These are phyloP conservation scores for Triops cancriformis DNA, from an alignment of 1,140 invertebrate species.

Conservation along the genomic window DNA sequence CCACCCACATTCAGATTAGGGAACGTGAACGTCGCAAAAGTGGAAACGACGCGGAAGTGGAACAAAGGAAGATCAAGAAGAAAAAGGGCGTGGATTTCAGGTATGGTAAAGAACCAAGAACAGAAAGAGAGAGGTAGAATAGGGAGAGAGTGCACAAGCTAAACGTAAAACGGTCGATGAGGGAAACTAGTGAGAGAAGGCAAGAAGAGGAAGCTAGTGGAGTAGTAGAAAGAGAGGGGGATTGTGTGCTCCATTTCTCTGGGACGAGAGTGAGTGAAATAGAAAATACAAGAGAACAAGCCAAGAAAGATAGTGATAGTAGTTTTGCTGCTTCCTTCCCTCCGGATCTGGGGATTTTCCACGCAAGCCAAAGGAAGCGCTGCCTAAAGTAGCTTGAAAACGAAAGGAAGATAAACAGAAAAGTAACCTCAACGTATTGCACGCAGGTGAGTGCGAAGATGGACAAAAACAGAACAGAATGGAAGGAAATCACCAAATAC, in stretches of 20 bases:
- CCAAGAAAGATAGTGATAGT: slow-evolving; percentile 7
- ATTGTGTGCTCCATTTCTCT: slow-evolving; percentile 13
- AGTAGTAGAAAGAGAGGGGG: neutral
- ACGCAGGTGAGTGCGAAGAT: neutral
- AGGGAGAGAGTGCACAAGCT: slow-evolving; percentile 11
- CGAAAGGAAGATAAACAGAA: slow-evolving; percentile 10
- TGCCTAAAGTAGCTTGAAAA: slow-evolving; percentile 5
- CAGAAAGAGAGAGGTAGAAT: neutral
- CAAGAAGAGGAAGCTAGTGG: slow-evolving; percentile 10
- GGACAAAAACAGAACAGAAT: neutral
- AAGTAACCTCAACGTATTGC: neutral
- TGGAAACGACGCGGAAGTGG: slow-evolving; percentile 1
- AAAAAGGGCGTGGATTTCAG: slow-evolving; percentile 7
- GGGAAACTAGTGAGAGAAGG: slow-evolving; percentile 9
- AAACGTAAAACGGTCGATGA: slow-evolving; percentile 7
- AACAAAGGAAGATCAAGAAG: slow-evolving; percentile 3
- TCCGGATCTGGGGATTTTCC: slow-evolving; percentile 12
- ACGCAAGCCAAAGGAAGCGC: slow-evolving; percentile 8
- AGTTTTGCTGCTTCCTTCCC: slow-evolving; percentile 13
- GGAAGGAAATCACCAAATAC: neutral
- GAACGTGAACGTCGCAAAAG: slow-evolving; percentile 9
- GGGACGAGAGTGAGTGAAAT: slow-evolving; percentile 11
- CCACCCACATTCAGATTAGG: neutral
- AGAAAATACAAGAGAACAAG: slow-evolving; percentile 11
- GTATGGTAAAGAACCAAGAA: slow-evolving; percentile 6